A percentile compares a stretch with the other conserved stretches of the same genome.
These are phyloP conservation scores for Austrofundulus limnaeus DNA, from an alignment of 2,113 vertebrate species.

Conservation along the genomic window DNA sequence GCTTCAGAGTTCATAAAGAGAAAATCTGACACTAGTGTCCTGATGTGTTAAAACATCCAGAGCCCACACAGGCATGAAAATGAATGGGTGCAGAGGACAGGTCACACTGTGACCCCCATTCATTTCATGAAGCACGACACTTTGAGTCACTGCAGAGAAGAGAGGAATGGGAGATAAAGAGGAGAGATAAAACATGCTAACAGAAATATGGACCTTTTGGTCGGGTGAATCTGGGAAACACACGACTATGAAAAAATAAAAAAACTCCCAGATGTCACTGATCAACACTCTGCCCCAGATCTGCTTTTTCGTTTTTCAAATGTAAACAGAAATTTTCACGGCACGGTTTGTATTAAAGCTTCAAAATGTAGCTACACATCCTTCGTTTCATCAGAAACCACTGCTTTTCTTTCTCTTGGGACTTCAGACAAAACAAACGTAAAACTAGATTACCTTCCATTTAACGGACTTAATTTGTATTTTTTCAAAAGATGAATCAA, in stretches of 20 bases:
- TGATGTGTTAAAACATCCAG: too few species aligned
- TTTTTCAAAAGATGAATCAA: too few species aligned
- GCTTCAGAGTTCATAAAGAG: background rate
- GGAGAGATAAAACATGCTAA: background rate
- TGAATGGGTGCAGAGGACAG: too few species aligned
- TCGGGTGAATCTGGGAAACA: background rate
- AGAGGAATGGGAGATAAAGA: background rate
- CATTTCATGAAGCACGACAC: background rate
- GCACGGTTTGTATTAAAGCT: too few species aligned
- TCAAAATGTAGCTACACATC: too few species aligned
- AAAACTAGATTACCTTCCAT: too few species aligned
- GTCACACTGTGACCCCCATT: too few species aligned
- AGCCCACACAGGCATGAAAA: too few species aligned
- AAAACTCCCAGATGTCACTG: background rate
- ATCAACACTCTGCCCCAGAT: slow-evolving; percentile 3
- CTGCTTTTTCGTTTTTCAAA: background rate
- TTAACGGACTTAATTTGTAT: too few species aligned
- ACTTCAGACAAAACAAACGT: too few species aligned
- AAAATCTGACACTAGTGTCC: background rate
- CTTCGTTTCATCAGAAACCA: background rate
- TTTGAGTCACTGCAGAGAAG: slow-evolving; percentile 2
- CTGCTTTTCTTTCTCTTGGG: too few species aligned
- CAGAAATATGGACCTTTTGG: background rate
- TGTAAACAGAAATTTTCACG: background rate
- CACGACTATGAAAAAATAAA: background rate